Conservation (phyloP, 2,797 vertebrate genomes). For the Momotus momota region DNA sequence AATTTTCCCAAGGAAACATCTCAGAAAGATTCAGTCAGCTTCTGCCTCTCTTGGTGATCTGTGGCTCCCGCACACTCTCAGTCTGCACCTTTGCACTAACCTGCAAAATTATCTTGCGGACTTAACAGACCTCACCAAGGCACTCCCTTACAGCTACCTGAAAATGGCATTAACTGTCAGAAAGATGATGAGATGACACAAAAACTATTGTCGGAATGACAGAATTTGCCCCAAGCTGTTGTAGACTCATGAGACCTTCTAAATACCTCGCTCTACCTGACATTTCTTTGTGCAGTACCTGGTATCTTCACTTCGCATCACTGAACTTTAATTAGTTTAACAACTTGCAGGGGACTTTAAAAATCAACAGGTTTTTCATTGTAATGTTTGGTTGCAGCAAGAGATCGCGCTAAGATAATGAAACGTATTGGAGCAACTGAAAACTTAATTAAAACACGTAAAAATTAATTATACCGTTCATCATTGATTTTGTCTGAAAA, state of each 20-base stretch:
- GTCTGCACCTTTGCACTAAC: not conserved
- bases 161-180: not conserved
- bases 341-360: conserved; percentile 29
- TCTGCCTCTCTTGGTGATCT: not conserved
- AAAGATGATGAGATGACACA: not conserved
- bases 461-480: conserved; percentile 62
- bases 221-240: not conserved
- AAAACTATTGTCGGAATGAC: not conserved
- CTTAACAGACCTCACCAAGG: not conserved
- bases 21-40: not conserved
- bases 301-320: not conserved
- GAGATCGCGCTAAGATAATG: conserved; percentile 45
- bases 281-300: not conserved
- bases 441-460: conserved; percentile 70
- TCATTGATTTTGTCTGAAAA: conserved; percentile 59
- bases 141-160: not conserved
- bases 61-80: not conserved
- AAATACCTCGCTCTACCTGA: not conserved
- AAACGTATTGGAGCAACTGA: conserved; percentile 43
- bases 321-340: conserved; percentile 48
- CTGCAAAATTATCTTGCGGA: not conserved
- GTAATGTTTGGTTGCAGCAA: not conserved
- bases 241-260: not conserved
- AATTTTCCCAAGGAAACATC: not conserved
- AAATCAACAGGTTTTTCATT: conserved; percentile 45